Evolutionary conservation across 2,888 invertebrate species (phyloP).

Genomic region (Drosophila suboccidentalis): DNA sequence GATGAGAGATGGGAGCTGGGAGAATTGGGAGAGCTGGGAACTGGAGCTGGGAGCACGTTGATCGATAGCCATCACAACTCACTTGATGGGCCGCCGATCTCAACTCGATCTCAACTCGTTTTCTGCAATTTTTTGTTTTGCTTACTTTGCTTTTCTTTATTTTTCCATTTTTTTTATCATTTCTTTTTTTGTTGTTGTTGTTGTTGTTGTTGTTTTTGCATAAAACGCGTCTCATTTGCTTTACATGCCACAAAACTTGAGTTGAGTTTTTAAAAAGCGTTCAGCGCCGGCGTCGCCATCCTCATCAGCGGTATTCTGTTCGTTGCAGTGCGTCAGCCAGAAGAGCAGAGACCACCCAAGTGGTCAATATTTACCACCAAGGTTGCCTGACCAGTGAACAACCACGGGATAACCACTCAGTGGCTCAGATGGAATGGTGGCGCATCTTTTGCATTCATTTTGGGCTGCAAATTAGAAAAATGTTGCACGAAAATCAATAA

Average conservation of each 20-base stretch:
- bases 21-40: constrained; percentile 13
- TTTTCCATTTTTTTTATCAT: constrained; percentile 4
- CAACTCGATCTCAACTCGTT: constrained; percentile 61
- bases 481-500: constrained; percentile 76
- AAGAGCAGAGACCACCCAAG: constrained; percentile 60
- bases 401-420: not conserved
- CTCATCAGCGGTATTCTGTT: constrained; percentile 36
- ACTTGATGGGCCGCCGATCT: constrained; percentile 62
- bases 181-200: constrained; percentile 12
- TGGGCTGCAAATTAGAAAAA: constrained; percentile 76
- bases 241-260: constrained; percentile 69
- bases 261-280: constrained; percentile 69
- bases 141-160: constrained; percentile 18
- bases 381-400: constrained; percentile 43
- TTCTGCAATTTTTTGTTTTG: constrained; percentile 39
- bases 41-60: constrained; percentile 53
- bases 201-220: constrained; percentile 62
- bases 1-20: constrained; percentile 20
- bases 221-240: constrained; percentile 78
- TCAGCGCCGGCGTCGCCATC: constrained; percentile 62
- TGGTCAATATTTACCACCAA: constrained; percentile 66
- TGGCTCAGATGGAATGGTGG: constrained; percentile 1
- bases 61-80: constrained; percentile 79
- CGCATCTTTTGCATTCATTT: constrained; percentile 43
- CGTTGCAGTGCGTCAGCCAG: constrained; percentile 7